These are phyloP conservation scores for Hypsibius dujardini DNA, from an alignment of 1,140 invertebrate species.

Conservation along the genomic window DNA sequence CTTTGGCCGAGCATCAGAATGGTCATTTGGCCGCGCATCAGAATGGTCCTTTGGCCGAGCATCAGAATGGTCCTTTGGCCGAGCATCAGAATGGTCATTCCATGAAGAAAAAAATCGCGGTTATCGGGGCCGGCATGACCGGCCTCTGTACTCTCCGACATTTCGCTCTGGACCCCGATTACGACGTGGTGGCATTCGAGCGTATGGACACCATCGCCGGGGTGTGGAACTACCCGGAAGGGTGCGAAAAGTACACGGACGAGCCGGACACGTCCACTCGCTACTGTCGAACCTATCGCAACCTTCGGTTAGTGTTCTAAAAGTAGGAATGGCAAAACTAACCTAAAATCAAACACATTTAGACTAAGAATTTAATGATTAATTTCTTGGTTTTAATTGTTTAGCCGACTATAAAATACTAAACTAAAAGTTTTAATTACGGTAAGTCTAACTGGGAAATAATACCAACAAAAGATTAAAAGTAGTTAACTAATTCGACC, in stretches of 20 bases:
- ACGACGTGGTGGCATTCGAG: slow-evolving; percentile 6
- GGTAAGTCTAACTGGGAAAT: too few species aligned
- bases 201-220: slow-evolving; percentile 9
- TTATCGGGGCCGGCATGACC: slow-evolving; percentile 5
- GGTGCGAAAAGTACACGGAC: neutral
- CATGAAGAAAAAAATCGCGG: neutral
- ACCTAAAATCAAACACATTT: neutral
- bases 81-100: too few species aligned
- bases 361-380: too few species aligned
- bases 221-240: slow-evolving; percentile 10
- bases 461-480: too few species aligned
- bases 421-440: too few species aligned
- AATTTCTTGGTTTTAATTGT: too few species aligned
- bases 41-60: too few species aligned
- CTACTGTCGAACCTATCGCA: slow-evolving; percentile 2
- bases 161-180: slow-evolving; percentile 8
- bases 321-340: neutral
- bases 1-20: too few species aligned
- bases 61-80: too few species aligned
- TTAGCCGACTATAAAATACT: too few species aligned
- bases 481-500: too few species aligned
- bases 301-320: neutral
- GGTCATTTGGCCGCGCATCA: too few species aligned
- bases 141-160: slow-evolving; percentile 5
- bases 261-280: neutral